Evolutionary conservation across 2,113 vertebrate genomes (phyloP).

Genomic region (Scytalopus superciliaris): DNA sequence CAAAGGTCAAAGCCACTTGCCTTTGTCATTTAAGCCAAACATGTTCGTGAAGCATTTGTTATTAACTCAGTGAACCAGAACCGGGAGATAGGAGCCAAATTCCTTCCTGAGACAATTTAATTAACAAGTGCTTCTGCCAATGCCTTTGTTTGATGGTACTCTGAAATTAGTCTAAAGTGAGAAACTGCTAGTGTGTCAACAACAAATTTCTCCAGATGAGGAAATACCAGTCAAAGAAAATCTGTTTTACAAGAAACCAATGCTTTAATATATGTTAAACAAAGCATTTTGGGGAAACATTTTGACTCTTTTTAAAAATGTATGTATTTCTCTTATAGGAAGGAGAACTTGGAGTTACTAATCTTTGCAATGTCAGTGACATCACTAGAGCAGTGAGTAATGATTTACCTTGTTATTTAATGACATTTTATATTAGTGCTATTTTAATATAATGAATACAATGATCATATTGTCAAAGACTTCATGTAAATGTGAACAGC

Average conservation of each 20-base stretch:
- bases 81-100: not conserved
- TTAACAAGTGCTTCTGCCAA: not conserved
- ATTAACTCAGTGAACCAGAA: not conserved
- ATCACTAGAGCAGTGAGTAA: slow-evolving; percentile 65
- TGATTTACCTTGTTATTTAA: slow-evolving; percentile 3
- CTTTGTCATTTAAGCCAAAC: not conserved
- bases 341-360: slow-evolving; percentile 20
- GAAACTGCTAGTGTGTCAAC: not conserved
- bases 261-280: not conserved
- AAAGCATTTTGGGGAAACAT: not conserved
- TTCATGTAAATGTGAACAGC: not conserved
- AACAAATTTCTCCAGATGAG: not conserved
- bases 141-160: not conserved
- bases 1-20: not conserved
- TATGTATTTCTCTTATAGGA: slow-evolving; percentile 33
- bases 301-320: not conserved
- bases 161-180: not conserved
- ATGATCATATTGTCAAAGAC: not conserved
- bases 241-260: not conserved
- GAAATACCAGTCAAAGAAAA: not conserved
- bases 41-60: not conserved
- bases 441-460: not conserved
- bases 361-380: slow-evolving; percentile 59
- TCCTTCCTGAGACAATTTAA: not conserved
- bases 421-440: not conserved